phyloP scores from a whole-genome alignment of 2,113 vertebrate genomes.

The Calidris pugnax region DNA sequence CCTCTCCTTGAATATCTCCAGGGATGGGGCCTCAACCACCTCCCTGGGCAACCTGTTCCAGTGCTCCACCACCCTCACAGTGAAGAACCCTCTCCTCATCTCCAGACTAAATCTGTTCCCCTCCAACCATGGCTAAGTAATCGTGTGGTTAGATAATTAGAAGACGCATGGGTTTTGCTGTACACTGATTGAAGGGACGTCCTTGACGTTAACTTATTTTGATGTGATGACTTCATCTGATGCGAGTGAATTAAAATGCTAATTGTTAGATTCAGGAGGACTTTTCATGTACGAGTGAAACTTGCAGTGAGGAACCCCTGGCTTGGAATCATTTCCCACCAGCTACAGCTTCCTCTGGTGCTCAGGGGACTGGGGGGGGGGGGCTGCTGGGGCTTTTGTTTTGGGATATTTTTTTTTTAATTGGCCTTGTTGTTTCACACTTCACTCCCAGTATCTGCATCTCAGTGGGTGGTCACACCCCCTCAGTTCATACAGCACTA shows the following conservation, averaged over 20 bases:
- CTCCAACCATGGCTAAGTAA: not conserved
- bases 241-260: not conserved
- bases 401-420: not conserved
- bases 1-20: no score
- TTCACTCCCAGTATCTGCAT: not conserved
- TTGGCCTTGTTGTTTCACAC: not conserved
- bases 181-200: not conserved
- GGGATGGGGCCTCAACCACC: no score
- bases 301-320: not conserved
- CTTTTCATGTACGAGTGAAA: not conserved
- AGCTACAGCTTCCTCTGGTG: not conserved
- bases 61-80: no score
- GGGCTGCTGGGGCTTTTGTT: not conserved
- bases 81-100: no score
- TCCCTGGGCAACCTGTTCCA: no score
- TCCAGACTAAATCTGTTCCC: no score
- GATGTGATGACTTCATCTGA: not conserved
- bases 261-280: not conserved
- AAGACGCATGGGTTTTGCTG: not conserved
- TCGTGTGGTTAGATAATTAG: not conserved
- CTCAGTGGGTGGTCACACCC: no score
- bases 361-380: not conserved
- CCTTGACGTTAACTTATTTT: not conserved
- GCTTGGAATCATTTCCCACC: not conserved
- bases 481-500: rapidly evolving